Percentiles rank a stretch among this genome's conserved stretches.
These are phyloP conservation scores for Drosophila azteca DNA, from an alignment of 1,140 invertebrate species.

Conservation along the genomic window DNA sequence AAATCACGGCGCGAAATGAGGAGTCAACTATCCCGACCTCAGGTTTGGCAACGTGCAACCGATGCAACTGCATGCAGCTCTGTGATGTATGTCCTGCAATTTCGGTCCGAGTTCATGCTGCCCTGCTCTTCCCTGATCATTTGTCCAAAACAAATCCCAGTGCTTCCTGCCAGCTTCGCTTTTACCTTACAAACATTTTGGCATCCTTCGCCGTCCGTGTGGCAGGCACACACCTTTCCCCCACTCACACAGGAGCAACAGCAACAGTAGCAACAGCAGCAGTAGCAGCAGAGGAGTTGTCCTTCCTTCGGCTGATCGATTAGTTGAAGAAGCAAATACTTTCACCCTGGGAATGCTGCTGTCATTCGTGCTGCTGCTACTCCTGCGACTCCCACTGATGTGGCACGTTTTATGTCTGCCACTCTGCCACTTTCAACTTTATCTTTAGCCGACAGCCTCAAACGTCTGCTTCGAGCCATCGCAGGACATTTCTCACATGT, in stretches of 20 bases:
- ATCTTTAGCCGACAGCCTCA: slow-evolving; percentile 60
- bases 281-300: slow-evolving; percentile 24
- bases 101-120: slow-evolving; percentile 49
- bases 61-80: neutral
- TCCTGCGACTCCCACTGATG: slow-evolving; percentile 10
- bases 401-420: slow-evolving; percentile 73
- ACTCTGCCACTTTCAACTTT: slow-evolving; percentile 46
- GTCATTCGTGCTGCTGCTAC: slow-evolving; percentile 45
- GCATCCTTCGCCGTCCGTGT: slow-evolving; percentile 36
- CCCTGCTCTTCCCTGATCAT: slow-evolving; percentile 53
- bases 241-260: slow-evolving; percentile 10
- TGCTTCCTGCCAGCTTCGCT: neutral
- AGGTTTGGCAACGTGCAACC: slow-evolving; percentile 6
- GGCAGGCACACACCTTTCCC: slow-evolving; percentile 20
- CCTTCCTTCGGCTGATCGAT: slow-evolving; percentile 64
- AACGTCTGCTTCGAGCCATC: slow-evolving; percentile 71
- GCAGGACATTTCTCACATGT: slow-evolving; percentile 58
- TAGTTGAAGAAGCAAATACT: slow-evolving; percentile 69
- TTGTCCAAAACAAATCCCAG: slow-evolving; percentile 55
- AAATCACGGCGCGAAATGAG: slow-evolving; percentile 59
- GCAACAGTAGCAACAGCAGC: slow-evolving; percentile 7
- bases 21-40: slow-evolving; percentile 43
- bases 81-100: slow-evolving; percentile 60
- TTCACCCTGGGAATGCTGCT: slow-evolving; percentile 34
- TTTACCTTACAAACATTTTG: slow-evolving; percentile 46